A percentile compares a stretch with the other conserved stretches of the same genome.
Evolutionary conservation across 2,113 vertebrate genomes (phyloP).

Genomic region (Camelus dromedarius): DNA sequence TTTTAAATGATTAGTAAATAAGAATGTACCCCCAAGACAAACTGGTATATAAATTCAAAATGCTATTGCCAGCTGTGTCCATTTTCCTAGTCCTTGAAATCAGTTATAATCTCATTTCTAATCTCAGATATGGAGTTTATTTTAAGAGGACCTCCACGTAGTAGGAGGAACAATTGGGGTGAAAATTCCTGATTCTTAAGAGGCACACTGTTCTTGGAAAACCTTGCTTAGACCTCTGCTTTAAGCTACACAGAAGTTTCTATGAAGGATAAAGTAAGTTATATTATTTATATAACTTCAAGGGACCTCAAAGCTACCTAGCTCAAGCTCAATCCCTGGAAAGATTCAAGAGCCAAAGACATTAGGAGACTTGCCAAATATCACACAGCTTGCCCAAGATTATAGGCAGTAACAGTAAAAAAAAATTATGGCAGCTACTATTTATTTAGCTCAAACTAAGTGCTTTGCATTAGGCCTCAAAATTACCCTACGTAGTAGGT

Average conservation of each 20-base stretch:
- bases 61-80: background rate
- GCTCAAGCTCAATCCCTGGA: background rate
- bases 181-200: slow-evolving; percentile 40
- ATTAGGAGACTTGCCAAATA: background rate
- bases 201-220: background rate
- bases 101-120: slow-evolving; percentile 28
- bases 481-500: background rate
- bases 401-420: background rate
- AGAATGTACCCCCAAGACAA: background rate
- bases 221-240: background rate
- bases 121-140: background rate
- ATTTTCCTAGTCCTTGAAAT: background rate
- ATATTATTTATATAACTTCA: background rate
- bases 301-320: slow-evolving; percentile 6
- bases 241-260: background rate
- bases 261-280: background rate
- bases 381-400: background rate
- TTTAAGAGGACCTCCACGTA: background rate
- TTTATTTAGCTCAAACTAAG: background rate
- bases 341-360: slow-evolving; percentile 5
- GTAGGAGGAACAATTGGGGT: background rate
- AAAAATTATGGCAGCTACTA: background rate
- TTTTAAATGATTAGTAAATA: slow-evolving; percentile 58
- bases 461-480: background rate
- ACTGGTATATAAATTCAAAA: background rate